A percentile compares a stretch with the other conserved stretches of the same genome.
Evolutionary conservation across 2,888 invertebrate genomes (phyloP).

Genomic region (Phytoseiulus persimilis): DNA sequence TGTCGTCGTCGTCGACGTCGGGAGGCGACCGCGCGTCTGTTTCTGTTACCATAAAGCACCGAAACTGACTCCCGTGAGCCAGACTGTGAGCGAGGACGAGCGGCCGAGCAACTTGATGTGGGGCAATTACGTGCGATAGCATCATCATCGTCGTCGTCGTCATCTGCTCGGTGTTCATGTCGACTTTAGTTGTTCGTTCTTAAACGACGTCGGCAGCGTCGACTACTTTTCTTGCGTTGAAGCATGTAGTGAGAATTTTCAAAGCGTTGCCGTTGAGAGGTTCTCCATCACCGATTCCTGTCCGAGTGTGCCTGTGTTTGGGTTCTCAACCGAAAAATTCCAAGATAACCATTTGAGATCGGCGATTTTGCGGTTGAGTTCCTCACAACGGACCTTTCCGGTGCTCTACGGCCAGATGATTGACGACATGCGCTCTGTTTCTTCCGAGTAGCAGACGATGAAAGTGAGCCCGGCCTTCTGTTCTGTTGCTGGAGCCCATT

Average conservation of each 20-base stretch:
- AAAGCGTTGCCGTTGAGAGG: not conserved
- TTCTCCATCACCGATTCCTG: not conserved
- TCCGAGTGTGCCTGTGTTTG: not conserved
- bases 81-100: not conserved
- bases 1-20: not conserved
- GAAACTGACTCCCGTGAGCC: not conserved
- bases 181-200: not conserved
- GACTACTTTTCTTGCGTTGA: not conserved
- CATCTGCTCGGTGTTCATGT: not conserved
- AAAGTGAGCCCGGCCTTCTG: not conserved
- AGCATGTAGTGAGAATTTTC: not conserved
- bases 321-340: not conserved
- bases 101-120: not conserved
- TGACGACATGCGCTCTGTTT: not conserved
- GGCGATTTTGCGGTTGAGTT: not conserved
- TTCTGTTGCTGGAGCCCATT: not conserved
- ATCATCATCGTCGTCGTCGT: not conserved
- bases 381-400: not conserved
- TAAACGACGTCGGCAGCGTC: not conserved
- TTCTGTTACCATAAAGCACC: slow-evolving; percentile 5
- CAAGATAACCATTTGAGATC: not conserved
- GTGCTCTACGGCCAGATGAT: not conserved
- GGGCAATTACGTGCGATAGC: slow-evolving; percentile 5
- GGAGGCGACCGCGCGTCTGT: slow-evolving; percentile 5
- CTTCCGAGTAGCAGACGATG: not conserved